phyloP scores from a whole-genome alignment of 2,113 vertebrate genomes.

The Ceuthmochares aereus region DNA sequence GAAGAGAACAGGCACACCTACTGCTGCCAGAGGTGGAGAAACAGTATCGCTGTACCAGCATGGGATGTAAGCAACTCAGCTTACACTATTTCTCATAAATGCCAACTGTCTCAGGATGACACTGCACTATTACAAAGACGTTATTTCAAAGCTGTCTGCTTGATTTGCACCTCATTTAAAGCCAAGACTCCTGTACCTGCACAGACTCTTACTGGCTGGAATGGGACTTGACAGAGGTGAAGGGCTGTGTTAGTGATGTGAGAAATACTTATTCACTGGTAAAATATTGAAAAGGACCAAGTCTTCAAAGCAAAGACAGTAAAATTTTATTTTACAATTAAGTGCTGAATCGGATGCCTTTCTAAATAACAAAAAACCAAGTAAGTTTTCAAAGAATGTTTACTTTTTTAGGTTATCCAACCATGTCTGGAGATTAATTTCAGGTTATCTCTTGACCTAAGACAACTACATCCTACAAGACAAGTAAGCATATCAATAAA shows the following conservation, averaged over 20 bases:
- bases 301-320: too few species aligned
- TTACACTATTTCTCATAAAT: not conserved
- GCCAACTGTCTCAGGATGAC: not conserved
- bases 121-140: not conserved
- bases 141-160: not conserved
- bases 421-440: too few species aligned
- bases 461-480: too few species aligned
- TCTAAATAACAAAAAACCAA: too few species aligned
- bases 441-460: too few species aligned
- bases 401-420: too few species aligned
- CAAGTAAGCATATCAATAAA: too few species aligned
- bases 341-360: too few species aligned
- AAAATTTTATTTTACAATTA: too few species aligned
- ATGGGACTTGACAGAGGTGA: not conserved
- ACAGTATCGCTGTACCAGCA: not conserved
- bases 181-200: not conserved
- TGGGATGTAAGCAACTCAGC: not conserved
- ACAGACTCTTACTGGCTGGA: not conserved
- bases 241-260: not conserved
- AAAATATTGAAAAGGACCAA: too few species aligned
- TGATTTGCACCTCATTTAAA: not conserved
- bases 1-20: not conserved
- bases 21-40: not conserved
- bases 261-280: too few species aligned
- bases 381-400: too few species aligned